Percentiles rank a stretch among this genome's conserved stretches.
These are phyloP conservation scores for Dynastes tityus DNA, from an alignment of 2,888 invertebrate species.

Conservation along the genomic window DNA sequence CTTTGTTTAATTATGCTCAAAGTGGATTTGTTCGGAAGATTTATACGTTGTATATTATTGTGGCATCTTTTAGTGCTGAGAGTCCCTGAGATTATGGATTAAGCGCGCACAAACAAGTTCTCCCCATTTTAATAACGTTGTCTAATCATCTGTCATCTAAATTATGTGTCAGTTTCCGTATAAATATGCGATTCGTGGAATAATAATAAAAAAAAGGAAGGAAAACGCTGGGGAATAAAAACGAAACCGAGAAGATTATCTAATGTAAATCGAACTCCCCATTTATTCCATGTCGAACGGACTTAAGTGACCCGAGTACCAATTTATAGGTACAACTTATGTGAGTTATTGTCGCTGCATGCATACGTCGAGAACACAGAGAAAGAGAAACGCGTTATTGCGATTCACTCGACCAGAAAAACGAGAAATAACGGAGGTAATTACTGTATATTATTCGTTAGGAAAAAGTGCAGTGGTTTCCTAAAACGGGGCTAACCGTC, in stretches of 20 bases:
- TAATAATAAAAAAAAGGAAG: neutral
- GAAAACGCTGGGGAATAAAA: neutral
- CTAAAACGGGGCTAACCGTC: conserved; percentile 34
- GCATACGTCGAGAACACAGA: conserved; percentile 49
- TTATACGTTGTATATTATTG: conserved; percentile 21
- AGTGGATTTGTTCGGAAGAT: conserved; percentile 32
- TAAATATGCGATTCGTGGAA: neutral
- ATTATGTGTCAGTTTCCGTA: neutral
- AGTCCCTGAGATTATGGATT: neutral
- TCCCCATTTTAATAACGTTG: neutral
- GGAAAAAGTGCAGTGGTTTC: conserved; percentile 42
- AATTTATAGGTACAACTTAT: conserved; percentile 69
- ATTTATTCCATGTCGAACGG: conserved; percentile 62
- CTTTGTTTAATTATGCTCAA: conserved; percentile 26
- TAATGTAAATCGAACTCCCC: conserved; percentile 63
- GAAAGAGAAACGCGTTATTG: conserved; percentile 59
- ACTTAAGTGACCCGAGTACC: conserved; percentile 57
- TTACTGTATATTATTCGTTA: conserved; percentile 66
- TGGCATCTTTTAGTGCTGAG: conserved; percentile 5
- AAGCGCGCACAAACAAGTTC: conserved; percentile 11
- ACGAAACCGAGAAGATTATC: conserved; percentile 56
- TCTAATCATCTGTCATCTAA: conserved; percentile 16
- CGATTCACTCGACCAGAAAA: conserved; percentile 68
- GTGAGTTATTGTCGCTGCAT: conserved; percentile 68
- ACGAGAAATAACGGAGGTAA: conserved; percentile 69